Percentiles rank a stretch among this genome's conserved stretches.
These are phyloP conservation scores for Cyrtonyx montezumae DNA, from an alignment of 2,113 vertebrate species.

Conservation along the genomic window DNA sequence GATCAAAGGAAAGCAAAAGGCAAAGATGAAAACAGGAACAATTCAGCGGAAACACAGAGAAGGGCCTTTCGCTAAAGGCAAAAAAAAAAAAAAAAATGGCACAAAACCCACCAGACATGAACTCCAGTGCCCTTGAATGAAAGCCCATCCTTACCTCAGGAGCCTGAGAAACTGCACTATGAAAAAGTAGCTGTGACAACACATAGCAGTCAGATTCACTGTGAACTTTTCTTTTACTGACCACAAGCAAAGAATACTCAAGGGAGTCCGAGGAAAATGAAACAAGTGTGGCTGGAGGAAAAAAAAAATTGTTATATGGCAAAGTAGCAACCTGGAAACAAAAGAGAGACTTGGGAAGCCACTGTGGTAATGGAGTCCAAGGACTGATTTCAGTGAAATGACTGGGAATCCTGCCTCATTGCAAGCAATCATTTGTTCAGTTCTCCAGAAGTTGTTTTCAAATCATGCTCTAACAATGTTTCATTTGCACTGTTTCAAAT, in stretches of 20 bases:
- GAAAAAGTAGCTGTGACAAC: background rate
- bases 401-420: background rate
- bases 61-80: background rate
- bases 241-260: background rate
- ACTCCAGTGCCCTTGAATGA: background rate
- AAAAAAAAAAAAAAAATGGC: background rate
- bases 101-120: background rate
- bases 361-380: background rate
- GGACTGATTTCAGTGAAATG: background rate
- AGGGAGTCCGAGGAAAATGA: background rate
- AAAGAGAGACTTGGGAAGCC: background rate
- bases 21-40: background rate
- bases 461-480: background rate
- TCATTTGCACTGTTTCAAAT: background rate
- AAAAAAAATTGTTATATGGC: background rate
- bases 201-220: accelerated
- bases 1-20: background rate
- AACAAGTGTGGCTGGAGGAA: background rate
- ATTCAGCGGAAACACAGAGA: background rate
- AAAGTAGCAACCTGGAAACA: background rate
- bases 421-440: background rate
- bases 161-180: background rate
- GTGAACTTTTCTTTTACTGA: background rate
- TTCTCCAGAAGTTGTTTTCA: constrained; percentile 18
- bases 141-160: background rate